These are phyloP conservation scores for Cerastoderma edule DNA, from an alignment of 2,888 invertebrate species.

Conservation along the genomic window DNA sequence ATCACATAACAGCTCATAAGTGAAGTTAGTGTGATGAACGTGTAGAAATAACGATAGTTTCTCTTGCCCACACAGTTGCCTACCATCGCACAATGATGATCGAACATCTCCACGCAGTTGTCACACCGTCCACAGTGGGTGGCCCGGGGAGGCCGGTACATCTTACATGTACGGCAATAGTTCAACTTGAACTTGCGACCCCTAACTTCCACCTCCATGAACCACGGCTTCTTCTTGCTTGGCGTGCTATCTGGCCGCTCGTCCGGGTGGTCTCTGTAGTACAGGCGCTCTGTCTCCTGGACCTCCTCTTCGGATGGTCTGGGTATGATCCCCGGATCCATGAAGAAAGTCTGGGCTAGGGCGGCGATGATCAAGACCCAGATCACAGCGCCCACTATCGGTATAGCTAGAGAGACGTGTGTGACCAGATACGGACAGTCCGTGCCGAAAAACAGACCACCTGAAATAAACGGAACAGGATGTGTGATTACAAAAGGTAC, in stretches of 20 bases:
- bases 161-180: constrained; percentile 50
- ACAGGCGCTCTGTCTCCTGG: constrained; percentile 41
- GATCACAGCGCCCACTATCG: constrained; percentile 45
- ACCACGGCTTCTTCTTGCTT: constrained; percentile 36
- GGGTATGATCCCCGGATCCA: constrained; percentile 55
- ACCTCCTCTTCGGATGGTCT: constrained; percentile 43
- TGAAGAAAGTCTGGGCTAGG: constrained; percentile 43
- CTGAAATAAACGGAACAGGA: too few relatives aligned
- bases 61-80: constrained; percentile 51
- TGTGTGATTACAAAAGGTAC: too few relatives aligned
- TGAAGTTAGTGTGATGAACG: constrained; percentile 45
- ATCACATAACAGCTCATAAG: constrained; percentile 48
- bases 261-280: constrained; percentile 33
- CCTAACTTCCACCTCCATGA: constrained; percentile 43
- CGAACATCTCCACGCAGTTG: constrained; percentile 54
- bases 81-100: constrained; percentile 54
- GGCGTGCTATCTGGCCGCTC: constrained; percentile 25
- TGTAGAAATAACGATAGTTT: constrained; percentile 52
- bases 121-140: constrained; percentile 53
- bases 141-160: constrained; percentile 48
- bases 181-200: constrained; percentile 45
- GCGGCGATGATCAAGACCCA: constrained; percentile 45
- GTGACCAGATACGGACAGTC: constrained; percentile 50
- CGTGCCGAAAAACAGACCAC: constrained; percentile 45
- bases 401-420: constrained; percentile 45